These are phyloP conservation scores for Danaus chrysippus DNA, from an alignment of 2,888 invertebrate species.

Conservation along the genomic window DNA sequence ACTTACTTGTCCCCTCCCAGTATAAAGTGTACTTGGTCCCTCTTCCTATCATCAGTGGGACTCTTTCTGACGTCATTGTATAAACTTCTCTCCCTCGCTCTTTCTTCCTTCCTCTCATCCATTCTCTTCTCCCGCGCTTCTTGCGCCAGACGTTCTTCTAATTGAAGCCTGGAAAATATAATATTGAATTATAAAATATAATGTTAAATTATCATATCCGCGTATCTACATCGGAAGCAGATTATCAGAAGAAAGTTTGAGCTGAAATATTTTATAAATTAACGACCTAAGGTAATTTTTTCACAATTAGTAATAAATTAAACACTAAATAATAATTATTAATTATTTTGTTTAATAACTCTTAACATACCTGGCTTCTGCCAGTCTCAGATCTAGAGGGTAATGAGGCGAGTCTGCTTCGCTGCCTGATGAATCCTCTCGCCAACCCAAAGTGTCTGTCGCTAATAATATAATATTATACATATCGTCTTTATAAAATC, in stretches of 20 bases:
- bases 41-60: conserved; percentile 55
- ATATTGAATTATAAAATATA: not conserved
- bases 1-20: conserved; percentile 73
- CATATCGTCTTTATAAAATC: not conserved
- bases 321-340: too few relatives aligned
- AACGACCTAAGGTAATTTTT: too few relatives aligned
- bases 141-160: conserved; percentile 68
- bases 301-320: too few relatives aligned
- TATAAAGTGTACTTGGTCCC: conserved; percentile 66
- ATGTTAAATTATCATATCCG: not conserved
- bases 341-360: not conserved
- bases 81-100: conserved; percentile 31
- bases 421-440: conserved; percentile 74
- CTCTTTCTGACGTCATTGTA: conserved; percentile 59
- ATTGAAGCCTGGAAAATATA: conserved; percentile 51
- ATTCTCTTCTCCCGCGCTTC: conserved; percentile 59
- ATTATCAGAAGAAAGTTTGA: too few relatives aligned
- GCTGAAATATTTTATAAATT: too few relatives aligned
- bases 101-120: conserved; percentile 47
- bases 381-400: conserved; percentile 69
- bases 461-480: conserved; percentile 39
- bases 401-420: conserved; percentile 73
- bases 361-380: conserved; percentile 65
- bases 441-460: conserved; percentile 66
- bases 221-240: too few relatives aligned